A percentile compares a stretch with the other conserved stretches of the same genome.
phyloP scores from a whole-genome alignment of 2,888 invertebrate genomes.

The Gasteruption jaculator region DNA sequence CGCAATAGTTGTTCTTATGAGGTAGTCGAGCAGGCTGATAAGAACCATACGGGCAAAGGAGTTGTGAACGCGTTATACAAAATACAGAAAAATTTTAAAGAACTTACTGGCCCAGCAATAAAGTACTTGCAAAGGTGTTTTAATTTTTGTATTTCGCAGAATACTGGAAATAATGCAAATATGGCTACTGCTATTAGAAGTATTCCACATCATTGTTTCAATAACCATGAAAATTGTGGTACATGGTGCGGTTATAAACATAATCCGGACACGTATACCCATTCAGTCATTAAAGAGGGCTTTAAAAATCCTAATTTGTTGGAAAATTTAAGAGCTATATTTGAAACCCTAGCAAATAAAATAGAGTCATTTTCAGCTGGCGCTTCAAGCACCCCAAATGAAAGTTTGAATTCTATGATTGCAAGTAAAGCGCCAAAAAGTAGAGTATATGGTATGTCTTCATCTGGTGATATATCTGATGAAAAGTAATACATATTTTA shows the following conservation, averaged over 20 bases:
- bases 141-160: slow-evolving; percentile 6
- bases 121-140: slow-evolving; percentile 7
- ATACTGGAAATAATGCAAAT: slow-evolving; percentile 1
- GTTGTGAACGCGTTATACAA: slow-evolving; percentile 6
- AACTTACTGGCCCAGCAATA: slow-evolving; percentile 4
- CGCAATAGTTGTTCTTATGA: slow-evolving; percentile 2
- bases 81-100: slow-evolving; percentile 9
- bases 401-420: slow-evolving; percentile 1
- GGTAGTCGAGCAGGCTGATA: slow-evolving; percentile 10
- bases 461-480: neutral
- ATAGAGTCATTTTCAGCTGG: neutral
- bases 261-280: neutral
- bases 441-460: neutral
- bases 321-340: neutral
- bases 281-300: neutral
- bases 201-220: neutral
- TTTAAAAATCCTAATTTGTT: neutral
- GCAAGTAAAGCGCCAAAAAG: neutral
- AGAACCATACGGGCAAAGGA: slow-evolving; percentile 11
- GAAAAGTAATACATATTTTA: too few species aligned
- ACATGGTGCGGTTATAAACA: neutral
- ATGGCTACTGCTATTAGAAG: slow-evolving; percentile 2
- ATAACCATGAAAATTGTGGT: slow-evolving; percentile 3
- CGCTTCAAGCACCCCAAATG: neutral
- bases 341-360: neutral